Evolutionary conservation across 2,113 vertebrate species (phyloP).

Genomic region (Eulacestoma nigropectus): DNA sequence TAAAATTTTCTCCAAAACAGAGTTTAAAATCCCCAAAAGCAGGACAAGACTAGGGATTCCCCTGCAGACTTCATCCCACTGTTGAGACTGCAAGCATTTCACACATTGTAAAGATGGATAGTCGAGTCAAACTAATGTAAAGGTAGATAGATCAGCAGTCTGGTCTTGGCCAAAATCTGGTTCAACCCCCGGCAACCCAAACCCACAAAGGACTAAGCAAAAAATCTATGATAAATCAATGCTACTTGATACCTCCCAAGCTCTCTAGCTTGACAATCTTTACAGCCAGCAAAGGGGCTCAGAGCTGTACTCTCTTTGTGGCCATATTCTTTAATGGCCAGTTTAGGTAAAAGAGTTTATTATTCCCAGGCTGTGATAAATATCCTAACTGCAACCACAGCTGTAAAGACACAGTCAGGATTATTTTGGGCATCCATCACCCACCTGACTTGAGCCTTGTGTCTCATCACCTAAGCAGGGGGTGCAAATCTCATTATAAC

Average conservation of each 20-base stretch:
- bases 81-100: background rate
- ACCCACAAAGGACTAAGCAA: background rate
- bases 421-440: slow-evolving; percentile 31
- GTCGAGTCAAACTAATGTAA: background rate
- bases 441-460: background rate
- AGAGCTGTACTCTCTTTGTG: background rate
- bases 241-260: background rate
- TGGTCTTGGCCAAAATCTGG: background rate
- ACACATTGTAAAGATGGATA: background rate
- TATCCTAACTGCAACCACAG: background rate
- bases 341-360: background rate
- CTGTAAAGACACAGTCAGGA: slow-evolving; percentile 22
- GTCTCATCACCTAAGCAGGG: background rate
- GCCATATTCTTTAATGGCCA: background rate
- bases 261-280: background rate
- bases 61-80: background rate
- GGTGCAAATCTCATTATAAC: slow-evolving; percentile 42
- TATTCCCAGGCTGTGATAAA: background rate
- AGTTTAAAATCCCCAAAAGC: background rate
- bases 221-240: background rate
- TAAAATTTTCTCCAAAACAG: background rate
- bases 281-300: background rate
- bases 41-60: background rate
- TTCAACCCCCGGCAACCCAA: background rate
- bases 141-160: background rate